Evolutionary conservation across 2,113 vertebrate species (phyloP), one percentile per base, ranked within the genome.

Genomic region (Neoarius graeffei): DNA sequence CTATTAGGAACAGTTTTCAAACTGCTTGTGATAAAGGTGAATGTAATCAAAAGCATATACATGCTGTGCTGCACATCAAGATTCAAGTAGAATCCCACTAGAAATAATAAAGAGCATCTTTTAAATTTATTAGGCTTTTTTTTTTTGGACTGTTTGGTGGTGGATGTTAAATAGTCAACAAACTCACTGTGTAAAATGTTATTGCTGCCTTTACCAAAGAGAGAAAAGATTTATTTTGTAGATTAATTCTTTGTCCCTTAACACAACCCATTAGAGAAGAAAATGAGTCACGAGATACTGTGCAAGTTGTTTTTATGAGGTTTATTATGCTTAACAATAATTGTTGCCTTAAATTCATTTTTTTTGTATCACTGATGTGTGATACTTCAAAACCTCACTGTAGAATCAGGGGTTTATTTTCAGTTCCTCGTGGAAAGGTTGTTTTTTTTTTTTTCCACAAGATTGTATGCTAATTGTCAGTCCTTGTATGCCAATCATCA

Each of bases 171-270:
- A 88, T 90, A 79, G 76, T 83, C 88, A 90, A 80, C 69, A 69
- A 73, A 83, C 76, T 90, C 89, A 88, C 90, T 90, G 90, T 92
- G 90, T 88, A 88, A 86, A 87, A 84, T 85, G 82, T 87, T 62
- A 60, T 88, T 81, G 91, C 88, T 91, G 91, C 91, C 90, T 91
- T 92, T 89, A 93, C 92, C 91, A 92, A 92, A 93, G 92, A 93
- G 86, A 66, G 71, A 81, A 83, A 88, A 76, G 60, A 83, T 84
- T 88, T 89, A 85, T 81, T 81, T 79, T 83, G 59, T 86, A 80
- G 77, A 80, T 60, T 11, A 19, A 57, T 69, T 42, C 15, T 79
- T 80, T 66, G 42, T 56, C 66, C 66, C 56, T 84, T 71, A 50
- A 76, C 71, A 85, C 74, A 88, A 86, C 84, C 30, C 42, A 54